Evolutionary conservation across 2,888 invertebrate genomes (phyloP), one percentile per base, ranked within the genome.

Genomic region (Nemurella pictetii): DNA sequence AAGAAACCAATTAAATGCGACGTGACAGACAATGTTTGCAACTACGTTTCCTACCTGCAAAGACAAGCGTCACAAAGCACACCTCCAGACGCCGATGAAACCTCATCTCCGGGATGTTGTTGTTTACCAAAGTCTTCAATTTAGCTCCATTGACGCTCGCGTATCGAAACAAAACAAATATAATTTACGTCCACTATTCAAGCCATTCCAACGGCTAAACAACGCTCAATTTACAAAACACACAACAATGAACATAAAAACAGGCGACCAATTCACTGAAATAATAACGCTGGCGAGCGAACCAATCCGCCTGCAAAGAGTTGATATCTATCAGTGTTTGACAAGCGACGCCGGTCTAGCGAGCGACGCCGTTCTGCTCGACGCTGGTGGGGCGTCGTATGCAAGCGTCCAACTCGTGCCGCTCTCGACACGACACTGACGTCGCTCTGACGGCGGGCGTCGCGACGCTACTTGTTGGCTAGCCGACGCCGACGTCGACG

Each of bases 401-500:
- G 12, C 30, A 20, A 30, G 29, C 78, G n/a, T n/a, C 78, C 78
- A 30, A n/a, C 30, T 78, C 78, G 78, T 78, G 78, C 27, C 30
- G 30, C 78, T 29, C 30, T 25, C 29, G n/a, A 29, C 78, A 29
- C 78, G 78, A 78, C 30, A 78, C 78, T 78, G 78, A 29, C 27
- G 78, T 27, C 28, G 78, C 29, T 30, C 30, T 30, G 30, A 29
- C 78, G 78, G 20, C 78, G 7, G 27, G 12, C 75, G 75, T 28
- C 75, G 78, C 78, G 28, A n/a, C 78, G 20, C 78, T 30, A 78
- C 78, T 78, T 78, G 78, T 78, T n/a, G 55, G 55, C 55, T 55
- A 55, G 55, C 55, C 55, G 55, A 55, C 55, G 55, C 55, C 78
- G 78, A 20, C 78, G 78, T 30, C 78, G 78, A 20, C 27, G 75